Evolutionary conservation across 2,113 vertebrate genomes (phyloP), one percentile per base, ranked within the genome.

Genomic region (Mobula birostris): DNA sequence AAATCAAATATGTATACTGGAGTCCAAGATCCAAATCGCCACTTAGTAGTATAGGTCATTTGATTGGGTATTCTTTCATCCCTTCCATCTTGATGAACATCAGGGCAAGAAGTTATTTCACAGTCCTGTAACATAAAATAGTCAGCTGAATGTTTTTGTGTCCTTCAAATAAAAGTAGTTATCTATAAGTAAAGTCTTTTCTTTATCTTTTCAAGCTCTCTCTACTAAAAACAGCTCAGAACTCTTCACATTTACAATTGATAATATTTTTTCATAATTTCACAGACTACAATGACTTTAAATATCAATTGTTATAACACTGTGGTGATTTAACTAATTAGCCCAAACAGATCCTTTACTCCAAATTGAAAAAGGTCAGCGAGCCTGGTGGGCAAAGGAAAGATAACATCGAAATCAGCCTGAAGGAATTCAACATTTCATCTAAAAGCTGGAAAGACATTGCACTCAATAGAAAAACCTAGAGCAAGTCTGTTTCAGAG

Each of bases 21-120:
- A 88, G 99, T 99, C 99, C 99, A 99, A 90, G 99, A 99, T 95
- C 99, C 99, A 96, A 98, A 99, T 95, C 99, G 96, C 99, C 99
- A 99, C 95, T 99, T 98, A 0, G 98, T 99, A 96, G 98, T 98
- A 94, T 97, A 97, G 91, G 94, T 58, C 82, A 95, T 96, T 27
- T 97, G 95, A 77, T 95, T 0, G 6, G 94, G 96, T 95, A 97
- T 96, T 95, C 98, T 98, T 78, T 97, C 95, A 95, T 98, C 98
- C 0, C 97, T 97, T 94, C 95, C 96, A 94, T 96, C 96, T 76
- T 98, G 97, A 80, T 97, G 97, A 94, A 97, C 96, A 94, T 95
- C 95, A 78, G 98, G 98, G 96, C 99, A 99, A 8, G 97, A 96
- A 94, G 97, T 96, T 95, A 97, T 95, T 96, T 99, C 98, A 96